A percentile compares a stretch with the other conserved stretches of the same genome.
Conservation (phyloP, 2,113 vertebrate species). For the Motacilla tschutschensis region DNA sequence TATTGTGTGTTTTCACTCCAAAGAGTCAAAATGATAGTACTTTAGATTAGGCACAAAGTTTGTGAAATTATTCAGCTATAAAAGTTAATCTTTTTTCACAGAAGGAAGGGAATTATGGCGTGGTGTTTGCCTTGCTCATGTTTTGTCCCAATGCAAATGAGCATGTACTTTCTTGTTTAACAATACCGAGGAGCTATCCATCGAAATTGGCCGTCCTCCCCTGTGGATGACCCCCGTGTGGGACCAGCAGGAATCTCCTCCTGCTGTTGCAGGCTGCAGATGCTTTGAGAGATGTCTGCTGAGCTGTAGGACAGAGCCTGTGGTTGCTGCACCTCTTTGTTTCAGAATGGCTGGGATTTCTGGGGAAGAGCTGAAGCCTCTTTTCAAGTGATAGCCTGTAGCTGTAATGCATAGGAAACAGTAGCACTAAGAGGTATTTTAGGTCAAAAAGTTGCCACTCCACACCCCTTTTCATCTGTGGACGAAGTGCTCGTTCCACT, state of each 20-base stretch:
- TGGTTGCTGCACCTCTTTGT: background rate
- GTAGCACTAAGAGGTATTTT: background rate
- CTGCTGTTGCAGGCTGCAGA: background rate
- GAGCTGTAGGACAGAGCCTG: background rate
- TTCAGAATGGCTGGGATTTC: background rate
- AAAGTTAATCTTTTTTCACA: background rate
- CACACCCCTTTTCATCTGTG: background rate
- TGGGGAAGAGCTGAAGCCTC: background rate
- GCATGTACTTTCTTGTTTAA: background rate
- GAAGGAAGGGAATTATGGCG: background rate
- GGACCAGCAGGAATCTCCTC: background rate
- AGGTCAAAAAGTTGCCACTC: background rate
- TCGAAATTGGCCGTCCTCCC: accelerated
- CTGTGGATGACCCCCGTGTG: background rate
- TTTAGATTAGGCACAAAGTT: background rate
- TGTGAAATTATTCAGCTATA: background rate
- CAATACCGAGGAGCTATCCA: background rate
- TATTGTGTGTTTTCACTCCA: background rate
- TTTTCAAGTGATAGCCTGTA: background rate
- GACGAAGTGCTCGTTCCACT: accelerated
- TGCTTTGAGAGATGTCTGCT: background rate
- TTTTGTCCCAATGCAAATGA: background rate
- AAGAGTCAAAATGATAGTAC: background rate
- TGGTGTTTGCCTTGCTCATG: background rate
- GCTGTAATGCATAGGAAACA: background rate